Percentiles rank a stretch among this genome's conserved stretches.
Conservation (phyloP, 2,113 vertebrate species). For the Peromyscus polionotus region DNA sequence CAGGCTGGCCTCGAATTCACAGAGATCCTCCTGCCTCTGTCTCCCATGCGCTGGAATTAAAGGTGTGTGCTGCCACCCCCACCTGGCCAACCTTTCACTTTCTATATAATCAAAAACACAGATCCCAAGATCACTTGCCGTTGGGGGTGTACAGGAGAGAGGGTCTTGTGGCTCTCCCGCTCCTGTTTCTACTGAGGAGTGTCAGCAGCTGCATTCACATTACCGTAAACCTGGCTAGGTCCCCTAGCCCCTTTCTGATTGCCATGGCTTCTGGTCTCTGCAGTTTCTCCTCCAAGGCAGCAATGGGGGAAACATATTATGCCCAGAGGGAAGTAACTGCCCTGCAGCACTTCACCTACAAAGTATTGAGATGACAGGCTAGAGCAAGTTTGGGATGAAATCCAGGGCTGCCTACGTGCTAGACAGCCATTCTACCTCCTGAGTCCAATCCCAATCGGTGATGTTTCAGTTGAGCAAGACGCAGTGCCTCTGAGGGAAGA, state of each 20-base stretch:
- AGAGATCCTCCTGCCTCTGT: background rate
- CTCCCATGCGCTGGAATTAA: background rate
- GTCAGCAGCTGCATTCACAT: background rate
- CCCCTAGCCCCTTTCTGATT: background rate
- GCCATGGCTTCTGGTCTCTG: background rate
- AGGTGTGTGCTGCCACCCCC: background rate
- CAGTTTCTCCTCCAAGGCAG: background rate
- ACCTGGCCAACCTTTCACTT: background rate
- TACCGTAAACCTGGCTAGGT: background rate
- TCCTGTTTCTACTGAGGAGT: background rate
- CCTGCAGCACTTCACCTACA: background rate
- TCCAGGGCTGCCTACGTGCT: background rate
- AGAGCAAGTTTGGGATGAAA: background rate
- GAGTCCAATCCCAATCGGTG: background rate
- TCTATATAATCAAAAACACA: background rate
- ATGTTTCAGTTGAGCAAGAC: background rate
- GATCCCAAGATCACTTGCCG: background rate
- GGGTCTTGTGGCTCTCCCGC: background rate
- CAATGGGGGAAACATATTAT: background rate
- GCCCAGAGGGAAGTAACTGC: background rate
- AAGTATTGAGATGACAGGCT: background rate
- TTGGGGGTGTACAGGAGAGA: background rate
- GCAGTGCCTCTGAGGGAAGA: background rate
- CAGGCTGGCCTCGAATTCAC: background rate
- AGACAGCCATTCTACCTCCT: background rate